These are phyloP conservation scores for Tauraco erythrolophus DNA, from an alignment of 2,113 vertebrate species.

Conservation along the genomic window DNA sequence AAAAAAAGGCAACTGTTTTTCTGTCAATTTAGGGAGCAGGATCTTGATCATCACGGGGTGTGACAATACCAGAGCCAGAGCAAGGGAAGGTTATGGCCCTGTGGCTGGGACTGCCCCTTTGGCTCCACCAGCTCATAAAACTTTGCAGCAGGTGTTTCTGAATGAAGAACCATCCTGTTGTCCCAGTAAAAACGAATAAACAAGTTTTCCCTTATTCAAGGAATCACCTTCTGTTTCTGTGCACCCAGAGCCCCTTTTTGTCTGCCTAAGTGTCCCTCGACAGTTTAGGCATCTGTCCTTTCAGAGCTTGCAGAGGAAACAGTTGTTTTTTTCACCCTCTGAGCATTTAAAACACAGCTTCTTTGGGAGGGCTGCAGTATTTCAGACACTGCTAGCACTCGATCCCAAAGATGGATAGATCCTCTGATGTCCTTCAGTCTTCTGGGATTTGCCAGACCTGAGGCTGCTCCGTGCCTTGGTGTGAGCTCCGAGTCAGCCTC, in stretches of 20 bases:
- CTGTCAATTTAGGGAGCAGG: background rate
- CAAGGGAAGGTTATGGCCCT: background rate
- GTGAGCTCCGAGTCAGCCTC: background rate
- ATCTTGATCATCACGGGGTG: background rate
- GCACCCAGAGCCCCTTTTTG: background rate
- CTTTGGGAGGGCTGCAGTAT: background rate
- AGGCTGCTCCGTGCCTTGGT: background rate
- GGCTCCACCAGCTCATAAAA: background rate
- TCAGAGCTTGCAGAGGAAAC: background rate
- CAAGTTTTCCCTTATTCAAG: background rate
- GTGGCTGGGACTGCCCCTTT: background rate
- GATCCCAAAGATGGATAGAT: rapidly evolving
- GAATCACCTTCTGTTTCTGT: background rate
- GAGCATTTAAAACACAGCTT: background rate
- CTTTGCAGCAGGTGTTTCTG: background rate
- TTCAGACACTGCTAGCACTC: background rate
- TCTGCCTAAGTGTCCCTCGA: rapidly evolving
- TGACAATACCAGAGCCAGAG: background rate
- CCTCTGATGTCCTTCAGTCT: background rate
- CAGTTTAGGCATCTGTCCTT: background rate
- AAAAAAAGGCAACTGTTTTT: background rate
- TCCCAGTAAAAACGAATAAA: background rate
- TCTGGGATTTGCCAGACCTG: background rate
- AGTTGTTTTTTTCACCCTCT: background rate
- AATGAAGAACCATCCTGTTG: background rate